Evolutionary conservation across 2,797 vertebrate species (phyloP).

Genomic region (Sebastes melanostomus): DNA sequence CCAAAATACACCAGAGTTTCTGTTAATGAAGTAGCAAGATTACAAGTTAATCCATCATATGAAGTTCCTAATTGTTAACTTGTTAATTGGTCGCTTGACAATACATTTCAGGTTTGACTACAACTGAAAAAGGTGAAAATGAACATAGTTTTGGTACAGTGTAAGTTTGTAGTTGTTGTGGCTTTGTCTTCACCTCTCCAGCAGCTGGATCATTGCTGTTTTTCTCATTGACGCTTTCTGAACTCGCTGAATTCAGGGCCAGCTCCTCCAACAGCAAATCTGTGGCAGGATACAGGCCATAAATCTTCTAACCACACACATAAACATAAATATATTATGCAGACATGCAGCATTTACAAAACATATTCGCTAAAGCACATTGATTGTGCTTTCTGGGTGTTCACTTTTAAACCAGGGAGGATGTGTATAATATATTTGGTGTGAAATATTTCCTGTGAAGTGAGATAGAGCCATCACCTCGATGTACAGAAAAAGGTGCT

Average conservation of each 20-base stretch:
- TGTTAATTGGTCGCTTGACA: too few relatives aligned
- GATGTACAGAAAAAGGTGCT: not conserved
- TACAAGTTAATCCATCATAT: not conserved
- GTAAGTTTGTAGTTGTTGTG: not conserved
- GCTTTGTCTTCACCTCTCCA: constrained; percentile 52
- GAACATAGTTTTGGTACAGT: not conserved
- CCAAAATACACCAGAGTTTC: not conserved
- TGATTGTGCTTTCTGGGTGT: too few relatives aligned
- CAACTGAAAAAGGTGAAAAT: not conserved
- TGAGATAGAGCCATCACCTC: not conserved
- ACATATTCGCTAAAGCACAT: not conserved
- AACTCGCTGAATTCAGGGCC: constrained; percentile 41
- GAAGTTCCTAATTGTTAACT: too few relatives aligned
- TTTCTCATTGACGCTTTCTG: not conserved
- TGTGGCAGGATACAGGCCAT: constrained; percentile 40
- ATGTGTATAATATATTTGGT: not conserved
- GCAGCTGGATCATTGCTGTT: not conserved
- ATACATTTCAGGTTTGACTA: not conserved
- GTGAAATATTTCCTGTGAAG: constrained; percentile 9
- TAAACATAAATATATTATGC: not conserved
- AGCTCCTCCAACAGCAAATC: constrained; percentile 80
- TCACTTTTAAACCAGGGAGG: not conserved
- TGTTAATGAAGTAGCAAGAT: not conserved
- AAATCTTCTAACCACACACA: not conserved
- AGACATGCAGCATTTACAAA: not conserved